Conservation (phyloP, 2,113 vertebrate species). For the Agelaius phoeniceus region DNA sequence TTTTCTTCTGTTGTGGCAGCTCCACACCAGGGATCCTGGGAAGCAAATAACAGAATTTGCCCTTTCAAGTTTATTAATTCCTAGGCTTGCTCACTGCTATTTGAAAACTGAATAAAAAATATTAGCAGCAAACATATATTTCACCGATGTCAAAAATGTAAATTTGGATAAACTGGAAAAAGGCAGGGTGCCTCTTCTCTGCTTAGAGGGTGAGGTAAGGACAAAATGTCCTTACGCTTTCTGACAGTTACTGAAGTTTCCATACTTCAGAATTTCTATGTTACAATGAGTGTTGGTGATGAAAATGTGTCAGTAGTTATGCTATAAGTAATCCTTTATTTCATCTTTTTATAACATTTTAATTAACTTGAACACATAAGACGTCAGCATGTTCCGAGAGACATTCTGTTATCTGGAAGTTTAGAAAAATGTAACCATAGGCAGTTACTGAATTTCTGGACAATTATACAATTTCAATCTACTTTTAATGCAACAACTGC, state of each 20-base stretch:
- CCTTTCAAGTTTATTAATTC: neutral
- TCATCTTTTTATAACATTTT: neutral
- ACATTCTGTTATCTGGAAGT: neutral
- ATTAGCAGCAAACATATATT: neutral
- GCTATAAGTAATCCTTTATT: neutral
- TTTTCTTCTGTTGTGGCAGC: neutral
- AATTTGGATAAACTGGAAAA: neutral
- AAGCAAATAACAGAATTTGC: neutral
- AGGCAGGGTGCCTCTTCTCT: neutral
- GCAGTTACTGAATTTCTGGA: neutral
- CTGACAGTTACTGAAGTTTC: neutral
- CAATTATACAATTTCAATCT: neutral
- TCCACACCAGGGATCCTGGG: neutral
- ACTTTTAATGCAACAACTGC: neutral
- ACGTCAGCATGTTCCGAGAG: neutral
- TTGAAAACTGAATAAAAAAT: neutral
- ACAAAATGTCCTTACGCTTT: neutral
- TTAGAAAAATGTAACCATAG: neutral
- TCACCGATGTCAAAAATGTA: neutral
- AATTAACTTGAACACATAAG: neutral
- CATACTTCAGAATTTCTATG: neutral
- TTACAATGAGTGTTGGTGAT: neutral
- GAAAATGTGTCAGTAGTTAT: neutral
- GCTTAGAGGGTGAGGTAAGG: neutral
- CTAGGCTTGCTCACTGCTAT: neutral